phyloP scores from a whole-genome alignment of 2,797 vertebrate genomes.

The Dicrostonyx torquatus region DNA sequence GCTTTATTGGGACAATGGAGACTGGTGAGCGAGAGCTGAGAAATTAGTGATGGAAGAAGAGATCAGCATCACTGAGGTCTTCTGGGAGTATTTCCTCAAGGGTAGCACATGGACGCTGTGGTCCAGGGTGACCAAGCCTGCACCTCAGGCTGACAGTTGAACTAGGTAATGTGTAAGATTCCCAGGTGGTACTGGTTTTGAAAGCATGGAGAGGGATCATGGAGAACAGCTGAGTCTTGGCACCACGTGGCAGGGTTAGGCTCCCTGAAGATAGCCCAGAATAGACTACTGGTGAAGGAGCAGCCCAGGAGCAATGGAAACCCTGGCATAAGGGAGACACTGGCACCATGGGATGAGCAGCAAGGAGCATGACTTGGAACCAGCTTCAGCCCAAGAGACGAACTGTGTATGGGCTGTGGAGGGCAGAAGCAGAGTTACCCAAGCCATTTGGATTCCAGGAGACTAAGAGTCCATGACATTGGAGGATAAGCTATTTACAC shows the following conservation, averaged over 20 bases:
- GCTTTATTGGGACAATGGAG: neutral
- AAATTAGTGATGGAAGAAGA: neutral
- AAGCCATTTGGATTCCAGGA: too few relatives aligned
- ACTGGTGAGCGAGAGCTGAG: neutral
- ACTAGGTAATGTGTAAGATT: neutral
- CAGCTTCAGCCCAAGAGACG: too few relatives aligned
- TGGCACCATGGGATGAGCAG: neutral
- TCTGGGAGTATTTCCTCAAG: neutral
- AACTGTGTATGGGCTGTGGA: too few relatives aligned
- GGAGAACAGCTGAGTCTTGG: neutral
- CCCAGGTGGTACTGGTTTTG: neutral
- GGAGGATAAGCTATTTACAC: too few relatives aligned
- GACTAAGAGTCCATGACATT: too few relatives aligned
- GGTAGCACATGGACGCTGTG: too few relatives aligned
- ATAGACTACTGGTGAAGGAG: too few relatives aligned
- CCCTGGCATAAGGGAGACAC: too few relatives aligned
- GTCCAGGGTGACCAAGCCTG: too few relatives aligned
- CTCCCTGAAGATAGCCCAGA: neutral
- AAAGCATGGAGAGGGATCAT: neutral
- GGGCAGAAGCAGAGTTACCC: too few relatives aligned
- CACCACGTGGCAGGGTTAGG: neutral
- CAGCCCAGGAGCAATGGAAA: too few relatives aligned
- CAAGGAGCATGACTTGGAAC: neutral
- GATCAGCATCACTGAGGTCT: neutral
- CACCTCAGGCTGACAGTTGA: neutral